Conservation (phyloP, 2,797 vertebrate genomes). For the Mormyrops boulengeri region DNA sequence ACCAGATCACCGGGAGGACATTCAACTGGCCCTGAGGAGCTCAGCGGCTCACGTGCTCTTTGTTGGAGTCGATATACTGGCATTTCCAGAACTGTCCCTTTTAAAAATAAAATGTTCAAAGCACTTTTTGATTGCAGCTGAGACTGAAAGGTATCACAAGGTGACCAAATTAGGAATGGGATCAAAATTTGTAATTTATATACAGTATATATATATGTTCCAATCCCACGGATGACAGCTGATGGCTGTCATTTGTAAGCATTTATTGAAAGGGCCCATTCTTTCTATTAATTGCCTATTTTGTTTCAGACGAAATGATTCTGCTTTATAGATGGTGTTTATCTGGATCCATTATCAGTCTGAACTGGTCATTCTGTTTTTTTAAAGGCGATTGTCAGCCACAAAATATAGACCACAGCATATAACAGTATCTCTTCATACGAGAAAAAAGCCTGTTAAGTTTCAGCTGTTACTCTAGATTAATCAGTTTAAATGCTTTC, state of each 20-base stretch:
- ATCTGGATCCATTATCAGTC: neutral
- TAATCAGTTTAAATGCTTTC: neutral
- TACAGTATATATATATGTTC: conserved; percentile 10
- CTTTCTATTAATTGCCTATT: conserved; percentile 28
- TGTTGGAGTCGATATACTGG: conserved; percentile 21
- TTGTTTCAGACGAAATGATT: conserved; percentile 5
- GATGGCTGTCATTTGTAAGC: conserved; percentile 35
- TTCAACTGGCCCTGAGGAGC: conserved; percentile 82
- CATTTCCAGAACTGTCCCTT: conserved; percentile 23
- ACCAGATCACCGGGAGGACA: conserved; percentile 92
- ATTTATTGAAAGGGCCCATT: conserved; percentile 35
- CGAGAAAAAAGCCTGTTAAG: neutral
- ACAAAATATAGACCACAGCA: neutral
- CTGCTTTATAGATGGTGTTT: neutral
- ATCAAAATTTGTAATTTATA: conserved; percentile 44
- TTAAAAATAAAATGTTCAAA: conserved; percentile 35
- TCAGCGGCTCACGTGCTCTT: conserved; percentile 48
- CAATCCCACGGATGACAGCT: conserved; percentile 21
- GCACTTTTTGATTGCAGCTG: conserved; percentile 71
- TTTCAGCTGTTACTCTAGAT: neutral
- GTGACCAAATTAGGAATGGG: conserved; percentile 75
- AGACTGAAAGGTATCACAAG: conserved; percentile 63
- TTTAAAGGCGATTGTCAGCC: conserved; percentile 29
- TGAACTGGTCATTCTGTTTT: conserved; percentile 25
- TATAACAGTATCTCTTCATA: neutral